Evolutionary conservation across 2,888 invertebrate species (phyloP), one percentile per base, ranked within the genome.

Genomic region (Exephanes ischioxanthus): DNA sequence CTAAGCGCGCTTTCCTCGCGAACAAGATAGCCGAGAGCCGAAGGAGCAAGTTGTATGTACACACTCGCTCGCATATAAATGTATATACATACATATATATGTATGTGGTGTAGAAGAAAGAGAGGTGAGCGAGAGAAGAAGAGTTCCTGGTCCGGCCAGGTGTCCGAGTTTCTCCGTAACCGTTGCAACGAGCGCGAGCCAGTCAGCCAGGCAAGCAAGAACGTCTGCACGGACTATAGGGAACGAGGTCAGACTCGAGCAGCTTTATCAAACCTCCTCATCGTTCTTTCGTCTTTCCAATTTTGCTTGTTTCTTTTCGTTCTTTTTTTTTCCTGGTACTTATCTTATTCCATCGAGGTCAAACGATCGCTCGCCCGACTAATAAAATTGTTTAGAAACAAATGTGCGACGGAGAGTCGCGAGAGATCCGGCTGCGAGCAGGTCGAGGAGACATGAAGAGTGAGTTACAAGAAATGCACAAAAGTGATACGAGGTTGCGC

Each of bases 121-220:
- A 77, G 80, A 80, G 79, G 67, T 61, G 81, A 81, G 71, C 67
- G 80, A 83, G 87, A 86, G 76, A 72, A 85, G 83, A 84, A 81
- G 83, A 87, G 86, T 88, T 87, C 88, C 88, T 88, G 88, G 86
- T 87, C 86, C 85, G 88, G 86, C 86, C 88, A 88, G 88, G 88
- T 88, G 88, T 88, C 87, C 87, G 88, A 88, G 88, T 88, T 88
- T 88, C 86, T 87, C 86, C 80, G 86, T 85, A 83, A 85, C 85
- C 85, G 85, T 85, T 85, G 85, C 83, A 80, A 83, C 77, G 37
- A 77, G 77, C 67, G 41, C 67, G 66, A 67, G 80, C 72, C 79
- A 72, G 73, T 77, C 83, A 77, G 77, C 83, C 83, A 67, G 78
- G 66, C 83, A 26, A 78, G 63, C 73, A 72, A 75, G 80, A 83